phyloP scores from a whole-genome alignment of 2,888 invertebrate genomes.

The Leuctra nigra region DNA sequence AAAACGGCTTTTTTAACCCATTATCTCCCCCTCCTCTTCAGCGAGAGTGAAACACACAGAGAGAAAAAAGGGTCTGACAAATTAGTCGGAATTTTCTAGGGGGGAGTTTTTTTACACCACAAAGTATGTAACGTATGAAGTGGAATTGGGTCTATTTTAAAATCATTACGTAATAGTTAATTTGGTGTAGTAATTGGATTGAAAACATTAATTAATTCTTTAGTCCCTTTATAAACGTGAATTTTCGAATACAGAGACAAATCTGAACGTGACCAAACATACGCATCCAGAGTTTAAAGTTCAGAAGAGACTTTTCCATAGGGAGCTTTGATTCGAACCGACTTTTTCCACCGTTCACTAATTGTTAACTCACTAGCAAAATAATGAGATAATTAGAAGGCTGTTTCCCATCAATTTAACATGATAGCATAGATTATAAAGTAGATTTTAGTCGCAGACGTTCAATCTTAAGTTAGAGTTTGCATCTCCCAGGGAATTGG shows the following conservation, averaged over 20 bases:
- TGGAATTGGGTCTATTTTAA: constrained; percentile 8
- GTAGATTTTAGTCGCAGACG: too few species aligned
- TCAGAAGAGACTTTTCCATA: too few species aligned
- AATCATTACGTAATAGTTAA: constrained; percentile 15
- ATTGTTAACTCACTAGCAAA: too few species aligned
- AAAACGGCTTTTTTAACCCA: constrained; percentile 17
- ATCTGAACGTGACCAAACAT: background rate
- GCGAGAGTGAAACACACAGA: background rate
- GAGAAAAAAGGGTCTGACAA: constrained; percentile 5
- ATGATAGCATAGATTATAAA: too few species aligned
- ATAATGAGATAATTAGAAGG: too few species aligned
- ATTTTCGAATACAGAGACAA: background rate
- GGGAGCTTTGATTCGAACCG: too few species aligned
- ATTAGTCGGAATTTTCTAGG: constrained; percentile 13
- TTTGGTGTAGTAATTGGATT: constrained; percentile 12
- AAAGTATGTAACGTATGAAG: constrained; percentile 13
- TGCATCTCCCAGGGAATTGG: too few species aligned
- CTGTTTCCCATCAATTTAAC: too few species aligned
- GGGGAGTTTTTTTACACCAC: constrained; percentile 16
- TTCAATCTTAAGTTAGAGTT: too few species aligned
- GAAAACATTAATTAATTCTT: constrained; percentile 13
- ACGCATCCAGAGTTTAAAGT: too few species aligned
- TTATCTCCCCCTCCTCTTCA: constrained; percentile 5
- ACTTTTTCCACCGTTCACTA: too few species aligned
- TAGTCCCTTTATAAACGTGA: background rate